phyloP scores from a whole-genome alignment of 2,797 vertebrate genomes.

The Tadarida brasiliensis region DNA sequence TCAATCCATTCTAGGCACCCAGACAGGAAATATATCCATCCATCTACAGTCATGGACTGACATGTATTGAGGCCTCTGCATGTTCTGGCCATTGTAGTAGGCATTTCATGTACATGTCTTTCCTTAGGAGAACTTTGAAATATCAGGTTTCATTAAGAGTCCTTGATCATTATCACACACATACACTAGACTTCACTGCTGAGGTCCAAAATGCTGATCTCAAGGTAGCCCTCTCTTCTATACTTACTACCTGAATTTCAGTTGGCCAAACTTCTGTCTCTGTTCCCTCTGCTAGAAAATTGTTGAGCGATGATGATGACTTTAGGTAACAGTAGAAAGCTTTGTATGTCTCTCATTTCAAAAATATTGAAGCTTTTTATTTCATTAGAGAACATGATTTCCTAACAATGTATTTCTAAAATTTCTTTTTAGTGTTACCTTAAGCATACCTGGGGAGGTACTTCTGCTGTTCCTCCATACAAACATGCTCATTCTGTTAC shows the following conservation, averaged over 20 bases:
- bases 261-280: not conserved
- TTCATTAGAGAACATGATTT: not conserved
- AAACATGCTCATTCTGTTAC: not conserved
- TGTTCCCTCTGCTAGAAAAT: not conserved
- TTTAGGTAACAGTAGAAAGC: not conserved
- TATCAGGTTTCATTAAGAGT: conserved; percentile 1
- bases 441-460: not conserved
- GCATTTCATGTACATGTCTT: not conserved
- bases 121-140: not conserved
- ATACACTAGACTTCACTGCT: not conserved
- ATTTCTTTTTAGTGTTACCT: not conserved
- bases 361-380: not conserved
- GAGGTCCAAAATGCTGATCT: not conserved
- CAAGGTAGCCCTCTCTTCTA: not conserved
- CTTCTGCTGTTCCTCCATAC: not conserved
- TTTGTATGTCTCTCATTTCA: not conserved
- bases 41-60: not conserved
- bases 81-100: not conserved
- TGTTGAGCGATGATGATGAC: not conserved
- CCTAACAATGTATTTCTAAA: not conserved
- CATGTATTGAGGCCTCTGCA: not conserved
- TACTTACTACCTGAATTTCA: conserved; percentile 31
- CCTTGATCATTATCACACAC: not conserved
- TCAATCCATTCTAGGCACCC: not conserved
- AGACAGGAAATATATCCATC: not conserved